Evolutionary conservation across 1,140 invertebrate genomes (phyloP).

Genomic region (Onthophagus taurus): DNA sequence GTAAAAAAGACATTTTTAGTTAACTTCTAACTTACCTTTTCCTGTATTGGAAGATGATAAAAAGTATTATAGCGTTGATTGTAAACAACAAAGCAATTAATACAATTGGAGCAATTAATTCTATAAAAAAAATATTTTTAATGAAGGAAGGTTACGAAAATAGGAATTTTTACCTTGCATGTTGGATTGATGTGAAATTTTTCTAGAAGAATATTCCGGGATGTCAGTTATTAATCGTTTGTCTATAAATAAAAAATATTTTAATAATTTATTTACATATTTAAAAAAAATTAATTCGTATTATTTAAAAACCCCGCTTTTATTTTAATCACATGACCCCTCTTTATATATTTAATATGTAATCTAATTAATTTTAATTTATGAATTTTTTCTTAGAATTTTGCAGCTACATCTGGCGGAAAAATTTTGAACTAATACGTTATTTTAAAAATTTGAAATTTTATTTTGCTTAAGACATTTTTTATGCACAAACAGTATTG

Average conservation of each 20-base stretch:
- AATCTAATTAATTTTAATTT: too few relatives aligned
- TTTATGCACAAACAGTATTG: too few relatives aligned
- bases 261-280: too few relatives aligned
- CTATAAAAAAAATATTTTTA: slow-evolving; percentile 41
- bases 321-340: too few relatives aligned
- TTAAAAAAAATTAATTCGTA: too few relatives aligned
- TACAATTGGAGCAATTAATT: slow-evolving; percentile 51
- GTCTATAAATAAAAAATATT: too few relatives aligned
- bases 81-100: slow-evolving; percentile 54
- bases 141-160: background rate
- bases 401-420: too few relatives aligned
- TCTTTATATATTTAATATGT: too few relatives aligned
- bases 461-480: too few relatives aligned
- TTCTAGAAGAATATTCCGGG: background rate
- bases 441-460: too few relatives aligned
- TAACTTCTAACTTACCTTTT: slow-evolving; percentile 44
- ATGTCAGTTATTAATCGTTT: background rate
- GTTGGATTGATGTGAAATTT: background rate
- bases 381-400: too few relatives aligned
- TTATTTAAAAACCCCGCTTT: background rate
- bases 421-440: too few relatives aligned
- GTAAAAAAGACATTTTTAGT: background rate
- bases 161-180: background rate
- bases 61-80: slow-evolving; percentile 55
- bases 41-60: slow-evolving; percentile 56